A percentile compares a stretch with the other conserved stretches of the same genome.
These are phyloP conservation scores for Helogale parvula DNA, from an alignment of 2,113 vertebrate species.

Conservation along the genomic window DNA sequence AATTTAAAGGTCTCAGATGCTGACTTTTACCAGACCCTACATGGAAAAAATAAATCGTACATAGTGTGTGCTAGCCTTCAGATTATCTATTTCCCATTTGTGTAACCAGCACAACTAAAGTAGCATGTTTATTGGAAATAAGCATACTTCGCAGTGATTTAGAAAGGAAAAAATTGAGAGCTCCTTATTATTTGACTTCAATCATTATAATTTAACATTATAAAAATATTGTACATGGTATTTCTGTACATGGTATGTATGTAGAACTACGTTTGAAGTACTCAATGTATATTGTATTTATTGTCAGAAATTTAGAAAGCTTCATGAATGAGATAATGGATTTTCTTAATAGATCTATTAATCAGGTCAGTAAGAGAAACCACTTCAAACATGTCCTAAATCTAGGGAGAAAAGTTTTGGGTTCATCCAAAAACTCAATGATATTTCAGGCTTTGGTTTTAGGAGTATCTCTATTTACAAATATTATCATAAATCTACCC, in stretches of 20 bases:
- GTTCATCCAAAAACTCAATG: not conserved
- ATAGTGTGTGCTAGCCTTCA: not conserved
- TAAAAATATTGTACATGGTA: not conserved
- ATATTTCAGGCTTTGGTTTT: not conserved
- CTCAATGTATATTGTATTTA: not conserved
- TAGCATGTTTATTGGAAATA: not conserved
- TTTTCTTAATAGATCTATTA: not conserved
- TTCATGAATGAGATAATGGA: not conserved
- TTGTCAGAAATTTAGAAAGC: not conserved
- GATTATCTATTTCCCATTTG: not conserved
- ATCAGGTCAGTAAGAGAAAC: not conserved
- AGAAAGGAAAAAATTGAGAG: not conserved
- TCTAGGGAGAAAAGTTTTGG: not conserved
- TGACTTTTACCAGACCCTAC: not conserved
- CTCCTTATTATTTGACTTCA: not conserved
- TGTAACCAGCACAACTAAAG: not conserved
- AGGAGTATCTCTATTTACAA: not conserved
- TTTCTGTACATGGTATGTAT: not conserved
- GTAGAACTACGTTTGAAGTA: not conserved
- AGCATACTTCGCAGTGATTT: not conserved
- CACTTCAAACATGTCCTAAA: not conserved
- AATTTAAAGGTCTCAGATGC: slow-evolving; percentile 30
- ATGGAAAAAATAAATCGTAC: not conserved
- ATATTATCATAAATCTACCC: not conserved
- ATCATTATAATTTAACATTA: not conserved